Evolutionary conservation across 2,797 vertebrate genomes (phyloP), one percentile per base, ranked within the genome.

Genomic region (Sebastes taczanowskii): DNA sequence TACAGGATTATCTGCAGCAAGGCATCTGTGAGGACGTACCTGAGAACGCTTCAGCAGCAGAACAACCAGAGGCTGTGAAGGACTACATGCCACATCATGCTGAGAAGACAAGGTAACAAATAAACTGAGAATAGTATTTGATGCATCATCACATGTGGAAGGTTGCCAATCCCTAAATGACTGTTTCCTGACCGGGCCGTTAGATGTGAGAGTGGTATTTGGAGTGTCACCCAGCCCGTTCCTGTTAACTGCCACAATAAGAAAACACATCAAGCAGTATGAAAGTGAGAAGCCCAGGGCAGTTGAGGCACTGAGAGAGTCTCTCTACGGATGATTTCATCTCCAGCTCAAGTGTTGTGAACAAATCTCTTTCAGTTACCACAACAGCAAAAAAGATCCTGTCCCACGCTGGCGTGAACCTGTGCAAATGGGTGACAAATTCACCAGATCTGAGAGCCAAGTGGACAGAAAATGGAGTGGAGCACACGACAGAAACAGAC

Each of bases 81-180:
- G 81, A 75, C 7, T 49, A 84, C 52, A 20, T 81, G 22, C 67
- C 70, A 11, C 73, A 80, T n/a, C 60, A 76, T 29, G 76, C 73
- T 29, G 35, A 52, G 71, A 84, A 4, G 78, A 86, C 0, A 74
- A 84, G 5, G 22, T 4, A 2, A 80, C 75, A 2, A 73, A 68
- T 1, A 84, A 74, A 23, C n/a, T 78, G 10, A 46, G 70, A 66
- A 67, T 87, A 1, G 81, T 82, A 0, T 82, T 85, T 53, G 77
- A 86, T 85, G 71, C 84, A 4, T 86, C 79, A 9, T 67, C 82
- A 22, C 77, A 90, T 5, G 32, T 86, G 5, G 71, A 67, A 0
- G 73, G 62, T 0, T 13, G 61, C 3, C 71, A 59, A 1, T 87
- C 71, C 0, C 66, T 89, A 2, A 81, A 86, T 64, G 63, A 80